Base-by-base conservation (phyloP, 2,113 vertebrate species). In the Pycnonotus jocosus region DNA sequence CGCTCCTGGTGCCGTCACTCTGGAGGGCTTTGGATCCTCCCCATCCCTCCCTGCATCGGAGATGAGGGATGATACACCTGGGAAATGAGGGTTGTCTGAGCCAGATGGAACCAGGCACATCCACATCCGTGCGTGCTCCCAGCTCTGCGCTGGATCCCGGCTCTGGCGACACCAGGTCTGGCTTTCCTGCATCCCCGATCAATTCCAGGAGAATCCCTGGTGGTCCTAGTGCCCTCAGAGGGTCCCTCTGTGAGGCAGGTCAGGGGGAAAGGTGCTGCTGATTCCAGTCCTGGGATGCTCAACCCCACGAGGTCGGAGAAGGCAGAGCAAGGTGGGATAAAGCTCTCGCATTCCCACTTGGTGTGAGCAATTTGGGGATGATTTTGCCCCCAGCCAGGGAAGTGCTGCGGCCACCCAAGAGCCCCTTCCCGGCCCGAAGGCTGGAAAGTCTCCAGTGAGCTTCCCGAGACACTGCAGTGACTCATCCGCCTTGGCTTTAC, bases 291-390 rank as follows among this genome's bases (percentile, higher is more conserved):
- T 11, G 61, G 14, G 35, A 33, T 53, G 45, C 24, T 62, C 4
- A 2, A 13, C 21, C 40, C 16, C 35, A 13, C 0, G 2, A 65
- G 40, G 23, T 18, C 0, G 0, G 64, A 19, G 0, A 0, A 50
- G 62, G 76, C 54, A 22, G 48, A 16, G 42, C 35, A 33, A 35
- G 74, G 69, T 0, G 0, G 12, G 22, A 17, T 65, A 33, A n/a
- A 66, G 24, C 1, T 4, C 44, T 51, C 0, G 0, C 21, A 6
- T 56, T 35, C 15, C n/a, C 17, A 13, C 2, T 1, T 1, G 21
- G 15, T 57, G n/a, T 0, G 50, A 56, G 23, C 66, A 35, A 12
- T 79, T 33, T 8, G 62, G 64, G 68, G n/a, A 4, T 50, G 45
- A 5, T 19, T 60, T 33, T 53, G 42, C 77, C 28, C 71, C 23